Evolutionary conservation across 2,888 invertebrate species (phyloP), one percentile per base, ranked within the genome.

Genomic region (Drosophila mettleri): DNA sequence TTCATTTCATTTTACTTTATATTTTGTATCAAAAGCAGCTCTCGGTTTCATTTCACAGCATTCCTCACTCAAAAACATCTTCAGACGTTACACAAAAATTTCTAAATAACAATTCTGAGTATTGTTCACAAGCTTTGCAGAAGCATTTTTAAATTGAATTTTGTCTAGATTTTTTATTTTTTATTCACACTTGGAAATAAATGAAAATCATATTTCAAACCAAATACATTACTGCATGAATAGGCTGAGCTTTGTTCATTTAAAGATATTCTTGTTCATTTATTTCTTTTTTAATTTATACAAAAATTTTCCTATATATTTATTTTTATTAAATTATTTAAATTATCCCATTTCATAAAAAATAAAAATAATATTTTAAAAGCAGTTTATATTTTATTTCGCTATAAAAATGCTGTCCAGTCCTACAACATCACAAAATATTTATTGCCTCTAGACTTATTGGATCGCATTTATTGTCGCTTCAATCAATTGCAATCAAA

Each of bases 11-110:
- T n/a, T n/a, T n/a, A n/a, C n/a, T n/a, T n/a, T 16, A 6, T 27
- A 43, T 24, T 24, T 27, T 24, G 16, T 43, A 43, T 43, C 43
- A 43, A 43, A 24, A 43, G 24, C 41, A 24, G 22, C 22, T n/a
- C 9, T 24, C 22, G n/a, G 43, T 9, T 8, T 14, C 22, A 9
- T 9, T 9, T 9, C 3, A 29, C 29, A 29, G 9, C 1, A 2
- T 29, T 10, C 2, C 8, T 3, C 41, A 14, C 8, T 22, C 22
- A 5, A n/a, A 24, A 4, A 3, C 14, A 22, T 9, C 24, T 24
- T n/a, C n/a, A 24, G 5, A 9, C 9, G 14, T 7, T 39, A 2
- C 14, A 20, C 6, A 39, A 12, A 39, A 7, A 22, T 39, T 22
- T 7, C 8, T n/a, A 1, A 39, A 20, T 31, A 12, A 18, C 20